A percentile compares a stretch with the other conserved stretches of the same genome.
These are phyloP conservation scores for Tigriopus californicus DNA, from an alignment of 2,888 invertebrate genomes.

Conservation along the genomic window DNA sequence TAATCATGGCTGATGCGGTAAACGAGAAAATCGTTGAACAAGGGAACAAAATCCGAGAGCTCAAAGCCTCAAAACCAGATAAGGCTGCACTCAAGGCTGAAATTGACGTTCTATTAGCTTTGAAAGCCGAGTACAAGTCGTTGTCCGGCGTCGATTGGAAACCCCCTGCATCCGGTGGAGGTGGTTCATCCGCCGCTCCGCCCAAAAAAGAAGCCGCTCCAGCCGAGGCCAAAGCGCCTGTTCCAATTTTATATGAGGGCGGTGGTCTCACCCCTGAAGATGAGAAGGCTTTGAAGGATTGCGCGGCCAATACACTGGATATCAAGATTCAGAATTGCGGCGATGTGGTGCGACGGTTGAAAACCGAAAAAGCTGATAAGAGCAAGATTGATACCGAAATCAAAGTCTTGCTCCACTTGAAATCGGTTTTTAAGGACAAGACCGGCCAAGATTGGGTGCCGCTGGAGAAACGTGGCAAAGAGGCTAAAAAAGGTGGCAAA, in stretches of 20 bases:
- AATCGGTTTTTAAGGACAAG: constrained; percentile 39
- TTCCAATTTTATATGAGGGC: not conserved
- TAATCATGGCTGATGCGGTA: constrained; percentile 1
- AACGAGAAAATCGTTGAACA: constrained; percentile 25
- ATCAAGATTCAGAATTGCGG: constrained; percentile 30
- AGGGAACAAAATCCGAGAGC: constrained; percentile 46
- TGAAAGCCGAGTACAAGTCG: constrained; percentile 42
- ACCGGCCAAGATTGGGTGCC: constrained; percentile 35
- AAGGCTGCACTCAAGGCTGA: constrained; percentile 33
- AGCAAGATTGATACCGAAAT: constrained; percentile 30
- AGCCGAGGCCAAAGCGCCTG: not conserved
- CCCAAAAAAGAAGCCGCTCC: not conserved
- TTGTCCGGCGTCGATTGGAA: constrained; percentile 35
- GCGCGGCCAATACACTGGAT: not conserved
- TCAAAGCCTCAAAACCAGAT: constrained; percentile 45
- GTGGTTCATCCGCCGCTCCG: not conserved
- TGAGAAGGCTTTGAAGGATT: not conserved
- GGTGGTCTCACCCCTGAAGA: not conserved
- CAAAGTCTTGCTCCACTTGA: constrained; percentile 38
- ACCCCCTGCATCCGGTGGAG: constrained; percentile 20
- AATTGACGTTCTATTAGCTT: constrained; percentile 37
- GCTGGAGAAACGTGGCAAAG: constrained; percentile 9
- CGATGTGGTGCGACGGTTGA: constrained; percentile 48
- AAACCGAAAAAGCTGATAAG: constrained; percentile 45
- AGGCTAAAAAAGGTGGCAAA: not conserved